A percentile compares a stretch with the other conserved stretches of the same genome.
These are phyloP conservation scores for Buphagus erythrorhynchus DNA, from an alignment of 2,797 vertebrate species.

Conservation along the genomic window DNA sequence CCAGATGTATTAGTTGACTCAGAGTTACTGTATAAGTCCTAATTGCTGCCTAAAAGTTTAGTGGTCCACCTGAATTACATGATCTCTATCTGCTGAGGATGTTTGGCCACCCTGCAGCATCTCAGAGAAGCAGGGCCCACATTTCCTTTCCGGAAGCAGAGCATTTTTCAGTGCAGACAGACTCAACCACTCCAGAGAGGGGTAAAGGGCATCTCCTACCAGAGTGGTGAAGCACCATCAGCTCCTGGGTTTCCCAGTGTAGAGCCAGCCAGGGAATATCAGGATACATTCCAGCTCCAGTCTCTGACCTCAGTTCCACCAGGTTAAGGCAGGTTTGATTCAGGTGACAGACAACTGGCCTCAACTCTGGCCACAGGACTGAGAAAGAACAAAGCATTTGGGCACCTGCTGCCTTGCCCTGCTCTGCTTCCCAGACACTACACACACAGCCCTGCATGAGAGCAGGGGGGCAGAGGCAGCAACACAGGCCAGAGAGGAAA, in stretches of 20 bases:
- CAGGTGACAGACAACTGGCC: neutral
- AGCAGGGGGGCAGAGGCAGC: neutral
- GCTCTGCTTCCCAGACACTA: neutral
- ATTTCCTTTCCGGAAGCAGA: neutral
- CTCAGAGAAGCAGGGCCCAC: neutral
- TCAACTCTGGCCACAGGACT: neutral
- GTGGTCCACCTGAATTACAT: slow-evolving; percentile 38
- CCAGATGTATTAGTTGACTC: slow-evolving; percentile 58
- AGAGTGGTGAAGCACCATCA: neutral
- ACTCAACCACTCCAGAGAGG: neutral
- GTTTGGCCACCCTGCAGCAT: slow-evolving; percentile 24
- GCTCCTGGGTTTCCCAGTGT: neutral
- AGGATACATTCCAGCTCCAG: neutral
- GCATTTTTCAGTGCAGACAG: neutral
- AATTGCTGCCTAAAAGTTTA: slow-evolving; percentile 47
- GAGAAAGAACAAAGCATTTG: neutral
- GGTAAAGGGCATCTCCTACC: neutral
- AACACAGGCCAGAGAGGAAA: neutral
- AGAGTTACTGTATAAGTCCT: slow-evolving; percentile 31
- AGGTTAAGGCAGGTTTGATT: neutral
- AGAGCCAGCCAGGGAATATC: neutral
- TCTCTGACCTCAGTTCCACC: neutral
- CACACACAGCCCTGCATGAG: neutral
- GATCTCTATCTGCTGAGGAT: slow-evolving; percentile 44
- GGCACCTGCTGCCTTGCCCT: neutral